A percentile compares a stretch with the other conserved stretches of the same genome.
Evolutionary conservation across 2,113 vertebrate genomes (phyloP).

Genomic region (Pontoporia blainvillei): DNA sequence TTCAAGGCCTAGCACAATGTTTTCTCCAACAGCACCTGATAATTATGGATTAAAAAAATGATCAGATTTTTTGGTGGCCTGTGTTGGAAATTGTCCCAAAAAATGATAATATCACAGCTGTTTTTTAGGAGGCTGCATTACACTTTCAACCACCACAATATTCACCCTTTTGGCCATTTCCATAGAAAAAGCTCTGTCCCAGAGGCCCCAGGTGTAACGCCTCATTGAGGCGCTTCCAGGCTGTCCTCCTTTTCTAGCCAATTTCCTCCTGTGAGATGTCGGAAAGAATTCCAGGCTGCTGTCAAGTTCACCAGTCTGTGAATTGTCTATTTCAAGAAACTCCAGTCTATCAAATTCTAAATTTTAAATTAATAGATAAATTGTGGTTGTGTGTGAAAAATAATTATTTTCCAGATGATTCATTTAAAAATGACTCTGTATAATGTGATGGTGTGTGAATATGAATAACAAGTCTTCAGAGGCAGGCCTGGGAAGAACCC

Average conservation of each 20-base stretch:
- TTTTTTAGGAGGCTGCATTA: neutral
- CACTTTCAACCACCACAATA: neutral
- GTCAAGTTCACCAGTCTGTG: neutral
- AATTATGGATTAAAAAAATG: neutral
- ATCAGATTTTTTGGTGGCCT: neutral
- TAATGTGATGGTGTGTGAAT: neutral
- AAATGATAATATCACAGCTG: neutral
- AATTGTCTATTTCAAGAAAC: neutral
- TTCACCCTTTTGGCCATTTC: neutral
- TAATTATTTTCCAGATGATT: constrained; percentile 31
- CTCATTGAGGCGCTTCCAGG: too few relatives aligned
- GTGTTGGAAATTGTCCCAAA: neutral
- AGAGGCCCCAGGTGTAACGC: accelerated
- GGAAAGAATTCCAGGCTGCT: neutral
- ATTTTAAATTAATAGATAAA: neutral
- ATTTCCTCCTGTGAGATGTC: neutral
- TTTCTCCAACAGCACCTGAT: neutral
- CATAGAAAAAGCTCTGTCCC: neutral
- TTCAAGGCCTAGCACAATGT: neutral
- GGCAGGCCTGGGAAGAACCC: neutral
- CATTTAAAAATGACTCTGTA: neutral
- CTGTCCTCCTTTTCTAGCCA: neutral
- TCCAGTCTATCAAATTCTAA: neutral
- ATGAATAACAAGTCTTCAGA: neutral
- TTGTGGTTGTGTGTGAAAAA: neutral